Evolutionary conservation across 2,888 invertebrate genomes (phyloP).

Genomic region (Meteorus cinctellus): DNA sequence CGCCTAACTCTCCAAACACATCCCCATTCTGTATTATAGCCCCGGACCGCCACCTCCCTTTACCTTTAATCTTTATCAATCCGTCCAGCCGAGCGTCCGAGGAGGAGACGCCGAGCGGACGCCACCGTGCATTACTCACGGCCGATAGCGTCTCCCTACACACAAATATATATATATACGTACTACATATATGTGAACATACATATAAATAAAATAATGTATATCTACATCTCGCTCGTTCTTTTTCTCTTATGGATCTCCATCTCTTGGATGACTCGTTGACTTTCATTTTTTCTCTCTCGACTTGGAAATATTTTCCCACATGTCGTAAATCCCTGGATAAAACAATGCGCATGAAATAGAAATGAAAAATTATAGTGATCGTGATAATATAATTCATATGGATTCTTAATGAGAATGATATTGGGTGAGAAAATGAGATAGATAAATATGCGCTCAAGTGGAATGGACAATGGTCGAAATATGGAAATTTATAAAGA

Average conservation of each 20-base stretch:
- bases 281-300: constrained; percentile 21
- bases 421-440: not conserved
- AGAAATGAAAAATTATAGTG: not conserved
- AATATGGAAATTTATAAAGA: constrained; percentile 12
- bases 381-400: not conserved
- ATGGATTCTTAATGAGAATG: not conserved
- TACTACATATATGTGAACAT: not conserved
- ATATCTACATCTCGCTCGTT: constrained; percentile 31
- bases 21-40: constrained; percentile 38
- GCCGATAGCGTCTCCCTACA: constrained; percentile 64
- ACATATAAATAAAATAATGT: constrained; percentile 1
- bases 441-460: not conserved
- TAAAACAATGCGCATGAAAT: not conserved
- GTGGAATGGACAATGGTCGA: constrained; percentile 13
- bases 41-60: constrained; percentile 56
- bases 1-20: constrained; percentile 67
- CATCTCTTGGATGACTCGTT: constrained; percentile 37
- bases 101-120: constrained; percentile 58
- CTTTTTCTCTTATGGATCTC: constrained; percentile 32
- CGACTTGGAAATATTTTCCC: constrained; percentile 16
- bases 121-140: constrained; percentile 70
- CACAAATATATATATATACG: constrained; percentile 21
- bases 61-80: constrained; percentile 73
- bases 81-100: constrained; percentile 64
- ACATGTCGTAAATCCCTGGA: constrained; percentile 9